Base-by-base conservation (phyloP, 1,140 invertebrate species). In the Scylla paramamosain region DNA sequence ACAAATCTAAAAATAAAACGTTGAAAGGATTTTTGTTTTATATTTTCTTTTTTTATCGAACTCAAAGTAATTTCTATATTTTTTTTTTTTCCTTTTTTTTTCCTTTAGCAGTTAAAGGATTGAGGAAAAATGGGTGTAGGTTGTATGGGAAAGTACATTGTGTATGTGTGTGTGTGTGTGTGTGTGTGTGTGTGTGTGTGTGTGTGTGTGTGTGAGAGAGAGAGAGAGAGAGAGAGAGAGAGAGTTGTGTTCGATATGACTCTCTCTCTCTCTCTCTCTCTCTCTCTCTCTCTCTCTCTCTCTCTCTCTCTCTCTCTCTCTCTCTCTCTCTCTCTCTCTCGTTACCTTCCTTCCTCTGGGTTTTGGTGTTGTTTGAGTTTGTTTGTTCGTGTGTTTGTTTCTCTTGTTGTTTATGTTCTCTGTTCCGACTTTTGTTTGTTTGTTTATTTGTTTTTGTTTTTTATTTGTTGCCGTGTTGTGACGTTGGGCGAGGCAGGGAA, bases 131-230 rank as follows among this genome's bases (percentile, higher is more conserved):
- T 20, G 8, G 32, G 12, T 29, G 29, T 14, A 89, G 4, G 16
- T 89, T 45, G 25, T 39, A n/a, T 8, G 14, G 39, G 87, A 25
- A 29, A 46, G 12, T 39, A 14, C 8, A 16, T 31, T 1, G 87
- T 89, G 87, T 89, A 31, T 89, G 87, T 89, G 87, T 91, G 89
- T 52, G 89, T 91, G 89, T 91, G 89, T 52, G 89, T 91, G 89
- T 39, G 86, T 88, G 86, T 39, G 32, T 88, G 86, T 39, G 86
- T 88, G 32, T 39, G 86, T 88, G 86, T 88, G 86, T 29, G 20
- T 86, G 83, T 29, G 83, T 29, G 83, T 32, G 28, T 82, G 77
- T 39, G 39, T 39, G 39, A 39, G 39, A 39, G 39, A 39, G 39
- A 39, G 39, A 39, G 39, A 39, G 39, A 39, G 39, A 39, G 39